Conservation (phyloP, 1,140 invertebrate genomes). For the Adelges cooleyi region DNA sequence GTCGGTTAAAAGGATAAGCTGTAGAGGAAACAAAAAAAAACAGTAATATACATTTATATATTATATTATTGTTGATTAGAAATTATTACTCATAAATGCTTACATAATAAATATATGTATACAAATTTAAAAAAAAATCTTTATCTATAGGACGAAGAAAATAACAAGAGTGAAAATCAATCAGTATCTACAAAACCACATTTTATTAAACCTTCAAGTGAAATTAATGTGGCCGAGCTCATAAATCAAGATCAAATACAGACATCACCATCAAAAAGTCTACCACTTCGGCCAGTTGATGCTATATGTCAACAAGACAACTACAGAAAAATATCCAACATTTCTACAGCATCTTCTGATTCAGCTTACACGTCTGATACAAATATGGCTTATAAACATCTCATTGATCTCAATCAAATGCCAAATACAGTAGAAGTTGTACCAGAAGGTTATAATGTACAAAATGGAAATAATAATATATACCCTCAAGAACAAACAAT, state of each 20-base stretch:
- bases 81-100: too few relatives aligned
- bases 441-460: constrained; percentile 18
- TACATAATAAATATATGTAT: too few relatives aligned
- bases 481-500: constrained; percentile 4
- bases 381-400: constrained; percentile 11
- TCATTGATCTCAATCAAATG: constrained; percentile 11
- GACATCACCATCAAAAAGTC: background rate
- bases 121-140: too few relatives aligned
- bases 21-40: too few relatives aligned
- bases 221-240: constrained; percentile 20
- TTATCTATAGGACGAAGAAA: constrained; percentile 6
- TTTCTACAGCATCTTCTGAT: constrained; percentile 26
- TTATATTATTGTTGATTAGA: too few relatives aligned
- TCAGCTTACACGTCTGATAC: constrained; percentile 23
- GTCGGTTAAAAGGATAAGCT: too few relatives aligned
- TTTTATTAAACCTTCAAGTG: constrained; percentile 7
- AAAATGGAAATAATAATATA: constrained; percentile 13
- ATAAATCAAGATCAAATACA: constrained; percentile 17
- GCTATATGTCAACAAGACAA: constrained; percentile 25
- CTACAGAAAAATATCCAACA: constrained; percentile 30
- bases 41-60: too few relatives aligned
- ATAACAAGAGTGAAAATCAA: background rate
- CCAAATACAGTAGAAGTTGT: constrained; percentile 25
- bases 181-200: background rate
- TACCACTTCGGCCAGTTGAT: constrained; percentile 20